Conservation (phyloP, 1,140 invertebrate species). For the Hormaphis cornu region DNA sequence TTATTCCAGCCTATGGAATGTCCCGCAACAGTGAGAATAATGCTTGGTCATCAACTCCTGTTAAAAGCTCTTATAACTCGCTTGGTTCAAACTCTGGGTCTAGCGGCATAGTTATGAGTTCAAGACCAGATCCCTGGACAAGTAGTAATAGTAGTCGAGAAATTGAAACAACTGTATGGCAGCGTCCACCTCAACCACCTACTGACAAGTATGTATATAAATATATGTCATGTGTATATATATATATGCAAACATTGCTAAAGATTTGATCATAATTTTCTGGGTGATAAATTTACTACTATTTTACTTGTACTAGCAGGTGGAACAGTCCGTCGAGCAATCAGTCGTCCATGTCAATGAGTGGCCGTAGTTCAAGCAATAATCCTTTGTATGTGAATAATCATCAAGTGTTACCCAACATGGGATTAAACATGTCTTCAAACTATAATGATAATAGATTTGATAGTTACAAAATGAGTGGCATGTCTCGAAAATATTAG, state of each 20-base stretch:
- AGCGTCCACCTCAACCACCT: slow-evolving; percentile 14
- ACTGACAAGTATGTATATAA: slow-evolving; percentile 9
- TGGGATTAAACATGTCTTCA: slow-evolving; percentile 1
- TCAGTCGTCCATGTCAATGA: neutral
- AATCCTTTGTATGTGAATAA: neutral
- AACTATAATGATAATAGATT: slow-evolving; percentile 19
- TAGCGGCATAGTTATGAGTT: neutral
- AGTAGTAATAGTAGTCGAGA: neutral
- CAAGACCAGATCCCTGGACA: slow-evolving; percentile 15
- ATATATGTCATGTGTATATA: neutral
- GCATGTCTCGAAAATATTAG: slow-evolving; percentile 18
- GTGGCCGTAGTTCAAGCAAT: slow-evolving; percentile 13
- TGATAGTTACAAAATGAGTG: slow-evolving; percentile 19
- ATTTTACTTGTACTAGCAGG: neutral
- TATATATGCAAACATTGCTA: neutral
- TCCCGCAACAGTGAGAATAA: slow-evolving; percentile 7
- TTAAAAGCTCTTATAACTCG: slow-evolving; percentile 1
- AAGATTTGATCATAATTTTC: too few relatives aligned
- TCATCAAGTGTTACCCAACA: neutral
- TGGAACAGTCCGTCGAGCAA: slow-evolving; percentile 16
- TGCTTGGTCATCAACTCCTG: neutral
- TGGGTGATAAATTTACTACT: too few relatives aligned
- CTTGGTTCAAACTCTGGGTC: slow-evolving; percentile 1
- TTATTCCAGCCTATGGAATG: slow-evolving; percentile 17
- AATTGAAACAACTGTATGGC: slow-evolving; percentile 3